Evolutionary conservation across 2,113 vertebrate species (phyloP).

Genomic region (Neolamprologus longior): DNA sequence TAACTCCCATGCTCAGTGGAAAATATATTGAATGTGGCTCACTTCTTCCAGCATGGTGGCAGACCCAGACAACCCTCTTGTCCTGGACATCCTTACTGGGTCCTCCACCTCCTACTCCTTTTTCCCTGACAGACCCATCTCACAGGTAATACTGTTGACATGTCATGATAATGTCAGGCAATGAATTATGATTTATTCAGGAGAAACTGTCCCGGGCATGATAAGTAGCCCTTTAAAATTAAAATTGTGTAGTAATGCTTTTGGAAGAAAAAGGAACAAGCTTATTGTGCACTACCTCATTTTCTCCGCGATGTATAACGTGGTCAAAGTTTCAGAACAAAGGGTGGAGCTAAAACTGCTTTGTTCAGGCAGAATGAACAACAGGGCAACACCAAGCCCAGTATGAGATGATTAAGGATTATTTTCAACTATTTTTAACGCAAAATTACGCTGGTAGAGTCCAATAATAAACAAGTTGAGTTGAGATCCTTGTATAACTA

Average conservation of each 20-base stretch:
- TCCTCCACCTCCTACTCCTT: conserved; percentile 94
- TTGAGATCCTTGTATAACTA: background rate
- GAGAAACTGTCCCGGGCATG: background rate
- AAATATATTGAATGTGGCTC: background rate
- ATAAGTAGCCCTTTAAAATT: background rate
- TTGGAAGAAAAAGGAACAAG: background rate
- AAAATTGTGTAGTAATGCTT: background rate
- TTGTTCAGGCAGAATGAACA: background rate
- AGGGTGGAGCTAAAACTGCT: background rate
- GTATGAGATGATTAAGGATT: background rate
- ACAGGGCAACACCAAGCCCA: background rate
- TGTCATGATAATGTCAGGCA: background rate
- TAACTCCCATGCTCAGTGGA: background rate
- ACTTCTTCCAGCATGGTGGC: conserved; percentile 85
- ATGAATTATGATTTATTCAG: background rate
- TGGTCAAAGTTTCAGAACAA: background rate
- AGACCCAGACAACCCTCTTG: conserved; percentile 93
- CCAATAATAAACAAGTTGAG: background rate
- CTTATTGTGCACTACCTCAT: background rate
- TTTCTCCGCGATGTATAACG: background rate
- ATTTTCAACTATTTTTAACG: background rate
- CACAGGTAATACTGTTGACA: conserved; percentile 75
- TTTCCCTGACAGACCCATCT: conserved; percentile 92
- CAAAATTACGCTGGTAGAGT: background rate
- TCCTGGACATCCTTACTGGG: conserved; percentile 95